Evolutionary conservation across 2,888 invertebrate genomes (phyloP), one percentile per base, ranked within the genome.

Genomic region (Nezara viridula): DNA sequence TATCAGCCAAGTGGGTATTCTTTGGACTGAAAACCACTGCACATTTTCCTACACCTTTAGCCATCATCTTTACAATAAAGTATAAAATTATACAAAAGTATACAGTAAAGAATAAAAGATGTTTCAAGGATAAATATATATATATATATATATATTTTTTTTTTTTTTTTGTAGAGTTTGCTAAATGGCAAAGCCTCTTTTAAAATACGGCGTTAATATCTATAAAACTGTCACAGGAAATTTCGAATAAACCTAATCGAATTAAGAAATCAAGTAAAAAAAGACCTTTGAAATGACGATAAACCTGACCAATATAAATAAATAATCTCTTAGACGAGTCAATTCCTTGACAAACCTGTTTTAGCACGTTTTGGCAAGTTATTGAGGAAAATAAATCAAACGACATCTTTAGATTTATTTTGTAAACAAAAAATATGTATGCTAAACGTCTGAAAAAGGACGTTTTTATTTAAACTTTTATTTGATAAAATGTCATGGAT

Each of bases 401-500:
- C 52, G 0, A 52, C 52, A 24, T 21, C 47, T 24, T 55, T n/a
- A n/a, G 1, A n/a, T 55, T 16, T n/a, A 55, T 55, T n/a, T n/a
- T n/a, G n/a, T n/a, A n/a, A n/a, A n/a, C n/a, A n/a, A n/a, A n/a
- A n/a, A n/a, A n/a, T n/a, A 9, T 52, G n/a, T 55, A n/a, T 55
- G n/a, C 55, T n/a, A 55, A 50, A n/a, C 10, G 24, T 2, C n/a
- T n/a, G 55, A 55, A 21, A 19, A 50, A 21, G 9, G 2, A 1
- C 21, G n/a, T 2, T 55, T 55, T 12, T 52, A n/a, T 55, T 10
- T 3, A n/a, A n/a, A n/a, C n/a, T n/a, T 55, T n/a, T n/a, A 55
- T n/a, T n/a, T 55, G 55, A 55, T 24, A 55, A 55, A 52, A 55
- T 55, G n/a, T n/a, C n/a, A 55, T 55, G n/a, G 55, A 55, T 55